Base-by-base conservation (phyloP, 2,113 vertebrate genomes). In the Chloebia gouldiae region DNA sequence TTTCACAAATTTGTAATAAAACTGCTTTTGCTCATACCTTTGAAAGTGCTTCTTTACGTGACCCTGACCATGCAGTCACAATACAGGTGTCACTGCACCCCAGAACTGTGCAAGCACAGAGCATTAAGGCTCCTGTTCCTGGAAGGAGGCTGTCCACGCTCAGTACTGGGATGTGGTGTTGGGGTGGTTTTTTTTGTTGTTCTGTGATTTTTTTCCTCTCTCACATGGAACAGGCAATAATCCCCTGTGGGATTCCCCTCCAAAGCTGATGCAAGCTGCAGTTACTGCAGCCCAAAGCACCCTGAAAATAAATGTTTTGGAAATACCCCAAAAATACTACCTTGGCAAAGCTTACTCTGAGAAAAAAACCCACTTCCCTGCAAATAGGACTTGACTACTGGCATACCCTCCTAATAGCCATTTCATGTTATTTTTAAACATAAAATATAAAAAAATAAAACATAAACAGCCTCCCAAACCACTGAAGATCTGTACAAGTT, bases 71-170 rank as follows among this genome's bases (percentile, higher is more conserved):
- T 11, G 4, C 14, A 2, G 15, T 15, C 8, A 35, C 25, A 35
- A 13, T 0, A 10, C 1, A 7, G 10, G 11, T 6, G 13, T 23
- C 44, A 14, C 11, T 14, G 23, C 19, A 10, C 13, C 18, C 37
- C 25, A 31, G 2, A 5, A 7, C 9, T 20, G 13, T 4, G 2
- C 3, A 14, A n/a, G 12, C 2, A 4, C 19, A 11, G 19, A 57
- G 11, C 8, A 17, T 25, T 4, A 33, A 10, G 2, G 15, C 4
- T 54, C 16, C 27, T 23, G 17, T 15, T 57, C 16, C 10, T 12
- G 33, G 12, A 18, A 24, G 5, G 0, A 4, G 0, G 2, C 2
- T 27, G 22, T 19, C 33, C 4, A 1, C 1, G 3, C 3, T 7
- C 6, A 1, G 0, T 18, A 5, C 3, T 19, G 22, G 9, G 14